phyloP scores from a whole-genome alignment of 92 coral and sea anemone genomes.

The Hydrozoanthus gracilis region DNA sequence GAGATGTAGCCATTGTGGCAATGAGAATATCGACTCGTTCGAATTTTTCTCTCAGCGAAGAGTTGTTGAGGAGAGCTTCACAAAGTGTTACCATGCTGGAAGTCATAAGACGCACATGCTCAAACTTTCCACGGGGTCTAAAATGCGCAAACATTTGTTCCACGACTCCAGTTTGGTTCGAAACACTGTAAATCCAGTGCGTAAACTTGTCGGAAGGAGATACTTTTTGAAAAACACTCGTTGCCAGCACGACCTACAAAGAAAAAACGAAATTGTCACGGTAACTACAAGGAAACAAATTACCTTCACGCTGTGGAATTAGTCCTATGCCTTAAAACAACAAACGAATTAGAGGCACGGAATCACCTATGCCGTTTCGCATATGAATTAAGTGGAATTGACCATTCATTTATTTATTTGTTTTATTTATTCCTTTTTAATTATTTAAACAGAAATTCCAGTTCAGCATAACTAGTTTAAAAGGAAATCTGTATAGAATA shows the following conservation, averaged over 20 bases:
- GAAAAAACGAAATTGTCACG: no score
- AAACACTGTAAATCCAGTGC: background rate
- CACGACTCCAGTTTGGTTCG: background rate
- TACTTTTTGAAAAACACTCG: background rate
- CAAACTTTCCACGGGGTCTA: background rate
- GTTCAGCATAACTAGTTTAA: no score
- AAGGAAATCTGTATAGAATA: no score
- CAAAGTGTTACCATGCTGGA: slow-evolving; percentile 3
- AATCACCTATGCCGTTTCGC: no score
- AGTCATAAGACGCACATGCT: slow-evolving; percentile 8
- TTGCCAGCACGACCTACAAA: background rate
- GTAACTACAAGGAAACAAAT: no score
- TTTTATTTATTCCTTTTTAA: no score
- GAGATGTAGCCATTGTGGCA: background rate
- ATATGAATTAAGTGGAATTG: no score
- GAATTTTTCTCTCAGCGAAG: slow-evolving; percentile 9
- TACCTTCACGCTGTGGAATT: no score
- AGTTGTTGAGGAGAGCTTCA: slow-evolving; percentile 9
- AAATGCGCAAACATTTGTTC: background rate
- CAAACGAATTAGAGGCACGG: no score
- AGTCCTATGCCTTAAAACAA: no score
- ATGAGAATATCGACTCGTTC: slow-evolving; percentile 39
- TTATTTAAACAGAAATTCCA: no score
- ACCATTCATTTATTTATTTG: no score
- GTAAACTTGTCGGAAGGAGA: slow-evolving; percentile 4